Conservation (phyloP, 2,113 vertebrate species). For the Ceuthmochares aereus region DNA sequence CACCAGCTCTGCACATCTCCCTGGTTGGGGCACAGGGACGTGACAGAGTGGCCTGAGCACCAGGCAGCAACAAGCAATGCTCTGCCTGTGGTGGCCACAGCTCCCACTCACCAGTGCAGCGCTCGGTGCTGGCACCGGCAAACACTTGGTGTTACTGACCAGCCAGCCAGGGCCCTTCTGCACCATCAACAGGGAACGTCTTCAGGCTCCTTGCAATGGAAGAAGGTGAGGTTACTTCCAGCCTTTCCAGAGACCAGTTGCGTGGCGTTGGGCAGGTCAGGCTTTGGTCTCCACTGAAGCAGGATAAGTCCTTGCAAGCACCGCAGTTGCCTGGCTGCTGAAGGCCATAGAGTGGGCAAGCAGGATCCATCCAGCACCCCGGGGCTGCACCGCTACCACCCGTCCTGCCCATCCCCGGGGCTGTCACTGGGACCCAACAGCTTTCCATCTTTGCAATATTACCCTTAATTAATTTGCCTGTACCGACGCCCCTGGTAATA, state of each 20-base stretch:
- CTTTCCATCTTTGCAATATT: background rate
- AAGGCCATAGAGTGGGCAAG: accelerated
- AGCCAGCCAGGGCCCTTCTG: background rate
- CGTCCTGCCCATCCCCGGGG: background rate
- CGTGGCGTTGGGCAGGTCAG: background rate
- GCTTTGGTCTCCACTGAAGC: background rate
- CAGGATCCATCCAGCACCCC: accelerated
- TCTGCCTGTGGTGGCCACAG: too few relatives aligned
- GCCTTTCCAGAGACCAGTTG: background rate
- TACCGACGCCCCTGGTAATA: background rate
- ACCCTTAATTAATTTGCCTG: slow-evolving; percentile 58
- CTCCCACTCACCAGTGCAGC: too few relatives aligned
- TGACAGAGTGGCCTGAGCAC: too few relatives aligned
- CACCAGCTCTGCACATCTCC: accelerated
- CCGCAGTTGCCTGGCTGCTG: accelerated
- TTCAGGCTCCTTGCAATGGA: background rate
- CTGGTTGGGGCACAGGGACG: background rate
- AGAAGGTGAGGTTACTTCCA: background rate
- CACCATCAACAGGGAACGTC: too few relatives aligned
- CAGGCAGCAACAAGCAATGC: too few relatives aligned
- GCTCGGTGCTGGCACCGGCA: too few relatives aligned
- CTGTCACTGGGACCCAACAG: background rate
- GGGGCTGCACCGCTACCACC: accelerated
- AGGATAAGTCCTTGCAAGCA: background rate
- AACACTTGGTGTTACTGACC: too few relatives aligned